phyloP scores from a whole-genome alignment of 2,113 vertebrate species.

The Halcyon senegalensis region DNA sequence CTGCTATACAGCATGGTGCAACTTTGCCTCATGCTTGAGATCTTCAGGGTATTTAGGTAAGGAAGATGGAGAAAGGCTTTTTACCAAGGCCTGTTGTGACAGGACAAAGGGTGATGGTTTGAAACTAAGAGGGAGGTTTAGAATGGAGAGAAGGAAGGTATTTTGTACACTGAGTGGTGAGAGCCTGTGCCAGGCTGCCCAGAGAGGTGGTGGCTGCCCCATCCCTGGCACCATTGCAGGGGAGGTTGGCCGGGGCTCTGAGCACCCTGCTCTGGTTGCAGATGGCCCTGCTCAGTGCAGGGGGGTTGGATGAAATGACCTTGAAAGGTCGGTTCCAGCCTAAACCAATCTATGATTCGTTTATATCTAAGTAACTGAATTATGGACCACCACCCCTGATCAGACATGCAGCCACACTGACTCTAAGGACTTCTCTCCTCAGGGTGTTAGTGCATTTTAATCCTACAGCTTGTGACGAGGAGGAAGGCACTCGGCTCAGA shows the following conservation, averaged over 20 bases:
- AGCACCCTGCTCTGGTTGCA: not conserved
- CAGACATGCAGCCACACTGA: not conserved
- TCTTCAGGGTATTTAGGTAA: not conserved
- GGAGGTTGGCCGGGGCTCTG: not conserved
- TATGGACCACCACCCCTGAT: not conserved
- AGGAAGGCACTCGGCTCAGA: not conserved
- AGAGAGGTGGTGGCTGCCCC: not conserved
- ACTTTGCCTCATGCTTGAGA: not conserved
- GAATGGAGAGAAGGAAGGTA: not conserved
- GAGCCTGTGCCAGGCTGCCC: not conserved
- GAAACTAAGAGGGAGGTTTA: not conserved
- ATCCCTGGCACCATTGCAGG: not conserved
- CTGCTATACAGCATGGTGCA: not conserved
- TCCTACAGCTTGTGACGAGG: fast-evolving
- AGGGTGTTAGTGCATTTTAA: not conserved
- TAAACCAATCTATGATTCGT: not conserved
- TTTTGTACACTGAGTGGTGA: not conserved
- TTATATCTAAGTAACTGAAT: not conserved
- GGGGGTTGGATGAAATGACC: fast-evolving
- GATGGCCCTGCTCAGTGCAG: not conserved
- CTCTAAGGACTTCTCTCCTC: not conserved
- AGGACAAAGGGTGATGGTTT: not conserved
- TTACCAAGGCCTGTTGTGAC: not conserved
- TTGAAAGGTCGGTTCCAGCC: not conserved
- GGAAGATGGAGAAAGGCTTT: not conserved